Evolutionary conservation across 2,797 vertebrate species (phyloP), one percentile per base, ranked within the genome.

Genomic region (Crocidura indochinensis): DNA sequence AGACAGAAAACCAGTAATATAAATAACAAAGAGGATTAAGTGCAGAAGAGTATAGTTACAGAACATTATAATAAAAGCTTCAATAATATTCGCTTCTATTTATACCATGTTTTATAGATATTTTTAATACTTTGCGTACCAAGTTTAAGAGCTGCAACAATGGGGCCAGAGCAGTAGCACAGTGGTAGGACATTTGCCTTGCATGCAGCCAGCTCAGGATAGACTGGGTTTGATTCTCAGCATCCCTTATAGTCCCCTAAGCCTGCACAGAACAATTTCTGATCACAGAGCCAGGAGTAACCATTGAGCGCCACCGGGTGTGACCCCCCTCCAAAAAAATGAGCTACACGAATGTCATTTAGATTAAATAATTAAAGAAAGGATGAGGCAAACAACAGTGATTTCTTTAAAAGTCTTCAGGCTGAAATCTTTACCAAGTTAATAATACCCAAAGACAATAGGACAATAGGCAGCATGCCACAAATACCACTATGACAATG

Each of bases 311-410:
- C 38, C 38, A 38, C 38, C 38, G 38, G 38, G 38, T 38, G 38
- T 38, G 38, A 38, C 38, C 38, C 38, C 38, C 38, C 38, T 38
- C 38, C 38, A 38, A 38, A 38, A 38, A 38, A 38, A 27, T 47
- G 49, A 91, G 22, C 10, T 24, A 5, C 1, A 44, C 38, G 10
- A 47, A 73, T 84, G 80, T 38, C 31, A 49, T 71, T 44, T 74
- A 12, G 80, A 78, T 49, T 6, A 84, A 44, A 79, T 87, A 71
- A 62, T 67, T 71, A 90, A 68, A 89, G 64, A 90, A 90, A 83
- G 26, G 79, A 68, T 51, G 69, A 84, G 17, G 26, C n/a, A 44
- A 76, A 31, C 47, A 24, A 56, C 44, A 1, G 53, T 65, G 11
- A 26, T 74, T 4, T 62, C 24, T 76, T 72, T 10, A 51, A 44